phyloP scores from a whole-genome alignment of 2,797 vertebrate species.

The Neopelma chrysocephalum region DNA sequence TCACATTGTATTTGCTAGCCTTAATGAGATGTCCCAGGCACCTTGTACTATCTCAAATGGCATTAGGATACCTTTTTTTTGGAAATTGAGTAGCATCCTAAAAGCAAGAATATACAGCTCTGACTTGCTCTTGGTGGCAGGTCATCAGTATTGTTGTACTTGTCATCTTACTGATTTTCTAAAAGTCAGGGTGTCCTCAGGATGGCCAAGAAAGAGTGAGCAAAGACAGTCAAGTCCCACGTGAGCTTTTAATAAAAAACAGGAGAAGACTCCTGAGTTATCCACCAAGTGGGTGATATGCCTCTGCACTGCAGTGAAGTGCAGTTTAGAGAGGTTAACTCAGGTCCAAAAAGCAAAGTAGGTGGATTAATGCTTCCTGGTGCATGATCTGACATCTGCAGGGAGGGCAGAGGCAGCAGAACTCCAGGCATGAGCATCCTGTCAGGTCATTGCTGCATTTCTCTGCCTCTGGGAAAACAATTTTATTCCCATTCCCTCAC shows the following conservation, averaged over 20 bases:
- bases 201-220: not conserved
- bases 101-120: not conserved
- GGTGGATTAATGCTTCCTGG: not conserved
- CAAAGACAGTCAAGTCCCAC: not conserved
- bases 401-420: not conserved
- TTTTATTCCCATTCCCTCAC: fast-evolving
- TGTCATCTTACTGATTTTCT: fast-evolving
- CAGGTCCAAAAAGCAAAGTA: not conserved
- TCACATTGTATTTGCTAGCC: fast-evolving
- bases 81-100: not conserved
- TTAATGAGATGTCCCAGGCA: not conserved
- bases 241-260: not conserved
- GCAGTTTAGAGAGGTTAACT: not conserved
- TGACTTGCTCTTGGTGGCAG: not conserved
- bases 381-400: not conserved
- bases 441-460: not conserved
- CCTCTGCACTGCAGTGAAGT: not conserved
- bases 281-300: not conserved
- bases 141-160: not conserved
- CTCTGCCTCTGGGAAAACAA: not conserved
- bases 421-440: fast-evolving
- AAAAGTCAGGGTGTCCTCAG: not conserved
- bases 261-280: not conserved
- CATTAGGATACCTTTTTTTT: not conserved
- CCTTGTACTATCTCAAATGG: not conserved